Evolutionary conservation across 2,888 invertebrate genomes (phyloP), one percentile per base, ranked within the genome.

Genomic region (Tuberolachnus salignus): DNA sequence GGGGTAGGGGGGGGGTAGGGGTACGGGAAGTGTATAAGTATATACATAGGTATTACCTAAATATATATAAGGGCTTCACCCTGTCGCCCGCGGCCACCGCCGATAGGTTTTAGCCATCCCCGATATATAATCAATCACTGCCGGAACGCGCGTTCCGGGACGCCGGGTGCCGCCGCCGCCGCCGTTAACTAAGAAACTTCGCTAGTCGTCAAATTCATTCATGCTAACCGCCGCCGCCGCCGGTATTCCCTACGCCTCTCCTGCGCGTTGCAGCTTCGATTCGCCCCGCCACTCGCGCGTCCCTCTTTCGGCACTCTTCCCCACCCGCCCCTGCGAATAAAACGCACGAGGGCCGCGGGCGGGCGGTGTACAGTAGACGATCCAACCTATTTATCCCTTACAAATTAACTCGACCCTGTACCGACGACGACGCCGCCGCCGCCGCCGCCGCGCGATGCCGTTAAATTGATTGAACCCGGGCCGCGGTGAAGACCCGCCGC

Each of bases 71-170:
- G 63, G 63, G 63, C 63, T 44, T 0, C 19, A 19, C 10, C 19
- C 42, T n/a, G 4, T 42, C 66, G 16, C 49, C 10, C 63, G 13
- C 1, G 16, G 49, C 23, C n/a, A 9, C 26, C 44, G 34, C 13
- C 73, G 63, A 67, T 78, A 69, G 78, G 78, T 59, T 78, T 78
- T 59, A 69, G 67, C 66, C 75, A 26, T 78, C 67, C 67, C 67
- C 78, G 78, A 78, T 78, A 78, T 69, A 69, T 78, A 78, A 78
- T 78, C 78, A 78, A 78, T 78, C 78, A 78, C 78, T 78, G 78
- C 67, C 67, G 78, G 59, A 74, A 53, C 51, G 46, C 69, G 42
- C 78, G 78, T 78, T 78, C 78, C 78, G 78, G 78, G 69, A 67
- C 59, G 78, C 61, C 72, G 71, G 71, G 71, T 71, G 59, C 71